These are phyloP conservation scores for Xenopus borealis DNA, from an alignment of 2,113 vertebrate species.

Conservation along the genomic window DNA sequence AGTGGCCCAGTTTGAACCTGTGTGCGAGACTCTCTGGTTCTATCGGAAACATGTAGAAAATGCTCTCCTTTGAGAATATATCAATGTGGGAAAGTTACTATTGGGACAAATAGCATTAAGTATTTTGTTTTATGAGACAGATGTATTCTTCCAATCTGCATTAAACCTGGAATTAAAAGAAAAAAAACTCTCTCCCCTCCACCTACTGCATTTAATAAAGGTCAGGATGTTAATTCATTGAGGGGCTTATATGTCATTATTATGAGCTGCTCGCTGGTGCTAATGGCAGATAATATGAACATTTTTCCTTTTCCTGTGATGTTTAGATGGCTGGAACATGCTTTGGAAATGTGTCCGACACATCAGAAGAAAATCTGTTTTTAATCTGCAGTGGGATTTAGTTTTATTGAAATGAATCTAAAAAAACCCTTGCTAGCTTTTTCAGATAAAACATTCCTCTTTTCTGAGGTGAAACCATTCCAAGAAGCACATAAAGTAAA, in stretches of 20 bases:
- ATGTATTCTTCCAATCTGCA: background rate
- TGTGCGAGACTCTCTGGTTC: no score
- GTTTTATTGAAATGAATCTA: constrained; percentile 28
- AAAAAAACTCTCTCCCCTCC: background rate
- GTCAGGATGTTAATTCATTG: constrained; percentile 26
- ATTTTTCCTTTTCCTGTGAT: constrained; percentile 15
- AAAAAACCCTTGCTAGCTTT: constrained; percentile 12
- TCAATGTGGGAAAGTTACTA: no score
- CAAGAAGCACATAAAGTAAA: constrained; percentile 4
- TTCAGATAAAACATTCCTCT: constrained; percentile 4
- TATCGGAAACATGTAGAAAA: no score
- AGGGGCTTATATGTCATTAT: constrained; percentile 10
- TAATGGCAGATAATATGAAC: constrained; percentile 20
- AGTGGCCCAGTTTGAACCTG: no score
- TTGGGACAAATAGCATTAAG: no score
- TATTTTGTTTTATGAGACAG: background rate
- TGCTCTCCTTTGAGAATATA: no score
- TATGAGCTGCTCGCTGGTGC: constrained; percentile 15
- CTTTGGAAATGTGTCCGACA: constrained; percentile 29
- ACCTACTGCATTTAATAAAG: constrained; percentile 22
- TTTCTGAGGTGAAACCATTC: background rate
- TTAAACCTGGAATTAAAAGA: background rate
- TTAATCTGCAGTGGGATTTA: constrained; percentile 27
- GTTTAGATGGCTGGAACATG: constrained; percentile 25
- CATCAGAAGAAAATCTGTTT: constrained; percentile 29